phyloP scores from a whole-genome alignment of 2,888 invertebrate genomes.

The Phyto melanocephala region DNA sequence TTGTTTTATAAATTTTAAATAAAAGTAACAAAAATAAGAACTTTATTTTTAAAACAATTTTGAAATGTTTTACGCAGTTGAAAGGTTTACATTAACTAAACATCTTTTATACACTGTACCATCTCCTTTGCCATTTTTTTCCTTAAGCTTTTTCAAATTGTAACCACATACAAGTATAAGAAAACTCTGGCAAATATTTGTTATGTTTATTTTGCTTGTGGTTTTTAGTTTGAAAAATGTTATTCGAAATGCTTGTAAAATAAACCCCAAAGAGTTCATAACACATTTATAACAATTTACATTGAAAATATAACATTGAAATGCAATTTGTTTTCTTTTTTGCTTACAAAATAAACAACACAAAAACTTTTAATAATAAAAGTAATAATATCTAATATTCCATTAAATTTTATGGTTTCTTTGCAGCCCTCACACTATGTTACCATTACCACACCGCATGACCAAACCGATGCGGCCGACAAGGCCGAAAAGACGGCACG shows the following conservation, averaged over 20 bases:
- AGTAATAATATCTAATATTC: background rate
- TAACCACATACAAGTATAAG: background rate
- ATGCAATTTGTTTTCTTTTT: conserved; percentile 6
- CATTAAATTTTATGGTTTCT: conserved; percentile 7
- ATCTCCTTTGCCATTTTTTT: no score
- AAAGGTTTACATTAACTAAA: no score
- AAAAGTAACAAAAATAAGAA: no score
- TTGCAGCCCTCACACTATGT: conserved; percentile 78
- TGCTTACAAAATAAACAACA: background rate
- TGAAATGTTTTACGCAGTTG: no score
- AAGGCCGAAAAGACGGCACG: conserved; percentile 79
- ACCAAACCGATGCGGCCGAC: conserved; percentile 77
- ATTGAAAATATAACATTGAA: conserved; percentile 15
- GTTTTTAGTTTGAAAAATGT: background rate
- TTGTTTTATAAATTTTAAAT: no score
- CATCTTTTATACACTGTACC: no score
- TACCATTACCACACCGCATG: conserved; percentile 80
- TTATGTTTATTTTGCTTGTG: background rate
- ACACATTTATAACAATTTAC: conserved; percentile 19
- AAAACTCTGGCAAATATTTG: background rate
- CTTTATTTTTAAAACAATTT: no score
- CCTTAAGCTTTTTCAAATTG: background rate
- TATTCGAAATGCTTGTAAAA: background rate
- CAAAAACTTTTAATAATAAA: no score
- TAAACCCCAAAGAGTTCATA: background rate